A percentile compares a stretch with the other conserved stretches of the same genome.
Evolutionary conservation across 2,888 invertebrate genomes (phyloP).

Genomic region (Epinotia brunnichana): DNA sequence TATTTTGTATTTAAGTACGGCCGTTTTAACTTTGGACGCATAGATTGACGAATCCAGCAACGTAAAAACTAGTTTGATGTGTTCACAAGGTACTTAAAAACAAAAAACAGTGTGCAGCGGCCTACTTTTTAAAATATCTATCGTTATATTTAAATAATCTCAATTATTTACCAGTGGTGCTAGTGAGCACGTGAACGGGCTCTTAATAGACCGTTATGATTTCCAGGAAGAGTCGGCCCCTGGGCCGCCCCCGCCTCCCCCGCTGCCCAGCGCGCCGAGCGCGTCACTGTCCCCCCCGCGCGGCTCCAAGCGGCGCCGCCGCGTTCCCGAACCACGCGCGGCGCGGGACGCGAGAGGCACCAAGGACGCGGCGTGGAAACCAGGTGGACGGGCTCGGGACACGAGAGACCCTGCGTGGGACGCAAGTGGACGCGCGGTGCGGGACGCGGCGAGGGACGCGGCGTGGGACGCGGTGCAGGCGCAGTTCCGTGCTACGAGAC

Average conservation of each 20-base stretch:
- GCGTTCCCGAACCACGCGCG: background rate
- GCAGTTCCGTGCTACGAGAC: slow-evolving; percentile 62
- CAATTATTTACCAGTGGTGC: too few species aligned
- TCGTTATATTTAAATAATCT: too few species aligned
- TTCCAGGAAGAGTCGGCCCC: slow-evolving; percentile 36
- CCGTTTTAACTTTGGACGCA: too few species aligned
- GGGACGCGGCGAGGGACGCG: slow-evolving; percentile 68
- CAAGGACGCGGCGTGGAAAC: background rate
- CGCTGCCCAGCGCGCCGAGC: slow-evolving; percentile 42
- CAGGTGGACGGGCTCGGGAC: background rate
- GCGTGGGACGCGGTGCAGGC: slow-evolving; percentile 75
- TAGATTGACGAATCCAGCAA: too few species aligned
- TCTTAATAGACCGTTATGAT: background rate
- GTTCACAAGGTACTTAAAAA: too few species aligned
- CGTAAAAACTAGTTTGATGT: too few species aligned
- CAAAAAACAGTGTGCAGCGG: too few species aligned
- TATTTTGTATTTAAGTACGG: too few species aligned
- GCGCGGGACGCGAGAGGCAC: background rate
- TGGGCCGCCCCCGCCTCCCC: slow-evolving; percentile 23
- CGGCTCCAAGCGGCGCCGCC: slow-evolving; percentile 12
- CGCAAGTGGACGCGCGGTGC: background rate
- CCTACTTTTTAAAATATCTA: too few species aligned
- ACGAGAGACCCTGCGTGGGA: background rate
- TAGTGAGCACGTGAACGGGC: too few species aligned
- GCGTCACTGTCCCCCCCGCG: slow-evolving; percentile 39